Evolutionary conservation across 53 echinoderm and acorn worm species (phyloP).

Genomic region (Mesocentrotus franciscanus): DNA sequence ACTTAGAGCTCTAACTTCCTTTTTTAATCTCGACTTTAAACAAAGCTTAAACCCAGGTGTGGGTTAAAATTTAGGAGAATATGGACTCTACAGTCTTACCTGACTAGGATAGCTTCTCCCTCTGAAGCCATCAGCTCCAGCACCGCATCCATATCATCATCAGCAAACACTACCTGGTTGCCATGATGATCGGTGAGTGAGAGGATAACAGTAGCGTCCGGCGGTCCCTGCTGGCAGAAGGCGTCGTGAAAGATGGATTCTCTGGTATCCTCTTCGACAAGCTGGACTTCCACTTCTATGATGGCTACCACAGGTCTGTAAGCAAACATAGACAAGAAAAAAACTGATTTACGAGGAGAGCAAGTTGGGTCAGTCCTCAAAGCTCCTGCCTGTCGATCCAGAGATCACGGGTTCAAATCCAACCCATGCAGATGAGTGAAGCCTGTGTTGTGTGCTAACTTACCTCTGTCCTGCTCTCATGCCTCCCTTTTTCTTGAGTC

Average conservation of each 20-base stretch:
- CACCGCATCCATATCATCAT: constrained; percentile 71
- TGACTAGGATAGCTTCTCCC: constrained; percentile 87
- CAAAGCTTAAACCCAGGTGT: no score
- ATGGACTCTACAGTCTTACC: constrained; percentile 60
- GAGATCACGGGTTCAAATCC: no score
- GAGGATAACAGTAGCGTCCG: constrained; percentile 85
- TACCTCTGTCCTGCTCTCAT: no score
- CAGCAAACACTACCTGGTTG: constrained; percentile 76
- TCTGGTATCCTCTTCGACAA: constrained; percentile 82
- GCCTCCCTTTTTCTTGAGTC: no score
- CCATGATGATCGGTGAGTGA: constrained; percentile 67
- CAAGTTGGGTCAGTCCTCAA: no score
- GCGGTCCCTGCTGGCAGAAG: constrained; percentile 93
- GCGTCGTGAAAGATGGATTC: constrained; percentile 84
- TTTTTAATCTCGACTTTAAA: no score
- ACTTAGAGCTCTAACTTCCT: no score
- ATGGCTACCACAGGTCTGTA: constrained; percentile 89
- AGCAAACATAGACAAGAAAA: no score
- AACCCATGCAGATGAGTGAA: no score
- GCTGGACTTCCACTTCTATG: constrained; percentile 73
- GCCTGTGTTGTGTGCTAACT: no score
- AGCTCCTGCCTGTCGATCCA: no score
- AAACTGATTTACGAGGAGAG: not conserved
- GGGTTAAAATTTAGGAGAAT: no score
- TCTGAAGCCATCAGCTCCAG: constrained; percentile 71